These are phyloP conservation scores for Echinops telfairi DNA, from an alignment of 2,113 vertebrate species.

Conservation along the genomic window DNA sequence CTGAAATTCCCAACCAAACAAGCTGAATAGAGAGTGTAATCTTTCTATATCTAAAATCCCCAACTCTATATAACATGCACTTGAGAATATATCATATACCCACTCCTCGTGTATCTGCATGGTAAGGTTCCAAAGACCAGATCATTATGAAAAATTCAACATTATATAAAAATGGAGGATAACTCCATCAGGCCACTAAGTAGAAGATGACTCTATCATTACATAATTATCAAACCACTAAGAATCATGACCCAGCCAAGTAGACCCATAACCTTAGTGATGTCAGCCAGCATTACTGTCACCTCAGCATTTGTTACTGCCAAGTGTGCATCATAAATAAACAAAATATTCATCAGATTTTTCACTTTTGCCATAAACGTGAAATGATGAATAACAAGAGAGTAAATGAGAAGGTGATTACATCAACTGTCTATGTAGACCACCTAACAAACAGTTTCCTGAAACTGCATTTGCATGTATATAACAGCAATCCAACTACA, in stretches of 20 bases:
- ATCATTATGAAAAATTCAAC: neutral
- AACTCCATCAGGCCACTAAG: neutral
- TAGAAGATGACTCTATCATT: neutral
- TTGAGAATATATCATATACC: neutral
- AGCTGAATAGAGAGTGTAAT: neutral
- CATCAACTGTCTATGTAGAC: neutral
- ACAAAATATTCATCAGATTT: too few relatives aligned
- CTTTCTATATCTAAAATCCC: slow-evolving; percentile 37
- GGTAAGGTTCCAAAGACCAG: neutral
- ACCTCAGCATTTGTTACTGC: too few relatives aligned
- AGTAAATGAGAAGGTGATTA: neutral
- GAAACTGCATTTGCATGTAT: slow-evolving; percentile 5
- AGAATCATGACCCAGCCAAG: too few relatives aligned
- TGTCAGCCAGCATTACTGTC: too few relatives aligned
- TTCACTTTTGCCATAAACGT: too few relatives aligned
- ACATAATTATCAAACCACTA: neutral
- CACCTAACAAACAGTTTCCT: slow-evolving; percentile 11
- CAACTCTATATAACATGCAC: neutral
- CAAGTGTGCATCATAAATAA: too few relatives aligned
- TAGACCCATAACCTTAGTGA: too few relatives aligned
- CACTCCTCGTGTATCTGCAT: too few relatives aligned
- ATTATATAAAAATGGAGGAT: neutral
- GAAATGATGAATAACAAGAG: too few relatives aligned
- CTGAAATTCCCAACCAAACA: neutral
- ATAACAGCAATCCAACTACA: neutral